Base-by-base conservation (phyloP, 2,113 vertebrate genomes). In the Astur gentilis region DNA sequence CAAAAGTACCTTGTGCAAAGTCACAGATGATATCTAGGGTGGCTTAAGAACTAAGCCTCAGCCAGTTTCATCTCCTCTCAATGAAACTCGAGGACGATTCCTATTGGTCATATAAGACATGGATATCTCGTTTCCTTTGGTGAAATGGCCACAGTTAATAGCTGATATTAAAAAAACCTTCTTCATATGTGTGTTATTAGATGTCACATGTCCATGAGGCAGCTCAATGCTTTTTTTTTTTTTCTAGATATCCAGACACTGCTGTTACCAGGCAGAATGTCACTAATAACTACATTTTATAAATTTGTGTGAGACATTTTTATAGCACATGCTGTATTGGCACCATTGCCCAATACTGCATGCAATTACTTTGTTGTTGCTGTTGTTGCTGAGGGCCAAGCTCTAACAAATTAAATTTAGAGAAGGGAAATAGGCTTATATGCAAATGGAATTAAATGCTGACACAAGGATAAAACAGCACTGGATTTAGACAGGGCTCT, bases 361-460 rank as follows among this genome's bases (percentile, higher is more conserved):
- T 95, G 97, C 97, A 95, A 96, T 96, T 97, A 97, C 91, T 97
- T 98, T 70, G 89, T 93, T 96, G 96, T 93, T 96, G 92, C 87
- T 91, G 91, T 90, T 95, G 93, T 92, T 93, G 94, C 97, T 97
- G 96, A 97, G 91, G 94, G 83, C 96, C 97, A 97, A 98, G 96
- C 83, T 93, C 95, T 88, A 97, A 92, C 95, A 97, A 98, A 98
- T 98, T 98, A 97, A 96, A 98, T 98, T 97, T 97, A 93, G 92
- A 90, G 92, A 97, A 96, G 85, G 90, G 89, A 97, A 98, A 97
- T 93, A 98, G 91, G 83, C 96, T 97, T 97, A 97, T 97, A 98
- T 98, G 97, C 96, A 98, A 98, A 98, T 98, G 89, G 97, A 98
- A 97, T 98, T 97, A 98, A 98, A 96, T 91, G 92, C 97, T 97